Evolutionary conservation across 2,797 vertebrate genomes (phyloP), one percentile per base, ranked within the genome.

Genomic region (Schizopygopsis malacanthus): DNA sequence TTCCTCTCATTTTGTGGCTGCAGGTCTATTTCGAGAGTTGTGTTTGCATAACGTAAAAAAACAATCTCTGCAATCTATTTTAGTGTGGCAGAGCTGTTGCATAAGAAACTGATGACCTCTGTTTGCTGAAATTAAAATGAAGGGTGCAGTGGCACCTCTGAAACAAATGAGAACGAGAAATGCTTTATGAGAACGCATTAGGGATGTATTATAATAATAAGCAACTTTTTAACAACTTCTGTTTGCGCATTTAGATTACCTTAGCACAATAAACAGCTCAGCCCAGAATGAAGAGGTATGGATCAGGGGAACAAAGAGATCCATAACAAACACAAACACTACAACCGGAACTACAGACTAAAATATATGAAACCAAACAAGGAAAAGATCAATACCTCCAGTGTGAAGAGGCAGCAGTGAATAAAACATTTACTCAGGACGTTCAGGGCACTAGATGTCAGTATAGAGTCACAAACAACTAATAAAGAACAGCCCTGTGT

Each of bases 21-120:
- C 43, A 84, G 50, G 81, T 94, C 92, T 94, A 93, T 94, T 94
- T 92, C 50, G 28, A 63, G 92, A 90, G 92, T 91, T 94, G 92
- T 94, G 95, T 94, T 93, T 89, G 86, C 91, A 43, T 70, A n/a
- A 37, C 50, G 2, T 89, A 82, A 86, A 89, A 91, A 91, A 94
- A 94, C 92, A 94, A 93, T 94, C 90, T 88, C 78, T 78, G 15
- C 16, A 82, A 79, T 91, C 93, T 94, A 94, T 95, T 96, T 93
- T 79, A 78, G 90, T 91, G 85, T 16, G 73, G 25, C 56, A 88
- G 76, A 87, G 91, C 63, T 69, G 54, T 88, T 91, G 91, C 93
- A 90, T 93, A 94, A 95, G 45, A 81, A 72, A 88, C 89, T 86
- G 83, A 88, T 92, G 92, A 94, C 90, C 93, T 91, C 89, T 90